A percentile compares a stretch with the other conserved stretches of the same genome.
Conservation (phyloP, 2,113 vertebrate genomes). For the Channa argus region DNA sequence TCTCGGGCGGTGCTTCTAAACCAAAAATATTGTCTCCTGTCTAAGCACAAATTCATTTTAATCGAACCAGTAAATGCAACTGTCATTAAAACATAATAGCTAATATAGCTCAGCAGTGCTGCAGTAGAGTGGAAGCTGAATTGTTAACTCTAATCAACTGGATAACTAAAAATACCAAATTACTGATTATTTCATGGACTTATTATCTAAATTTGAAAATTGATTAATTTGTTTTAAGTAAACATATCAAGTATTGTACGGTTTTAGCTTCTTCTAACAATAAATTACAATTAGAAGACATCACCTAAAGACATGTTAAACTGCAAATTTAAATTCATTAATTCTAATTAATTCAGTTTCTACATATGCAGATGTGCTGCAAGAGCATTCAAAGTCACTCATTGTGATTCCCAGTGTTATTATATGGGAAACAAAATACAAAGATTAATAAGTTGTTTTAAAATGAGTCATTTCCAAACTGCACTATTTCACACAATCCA, state of each 20-base stretch:
- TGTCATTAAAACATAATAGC: background rate
- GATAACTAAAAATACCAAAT: background rate
- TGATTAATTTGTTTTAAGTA: background rate
- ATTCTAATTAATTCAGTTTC: background rate
- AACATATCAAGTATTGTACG: background rate
- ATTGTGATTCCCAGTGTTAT: background rate
- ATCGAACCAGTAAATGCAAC: background rate
- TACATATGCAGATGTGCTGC: background rate
- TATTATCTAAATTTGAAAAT: background rate
- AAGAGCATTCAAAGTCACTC: background rate
- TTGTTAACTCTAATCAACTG: background rate
- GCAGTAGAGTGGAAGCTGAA: conserved; percentile 1
- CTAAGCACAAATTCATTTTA: background rate
- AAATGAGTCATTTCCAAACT: background rate
- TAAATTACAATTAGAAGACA: too few relatives aligned
- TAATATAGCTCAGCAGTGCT: background rate
- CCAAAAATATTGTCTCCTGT: conserved; percentile 1
- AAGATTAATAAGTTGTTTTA: background rate
- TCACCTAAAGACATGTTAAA: too few relatives aligned
- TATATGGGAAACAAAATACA: background rate
- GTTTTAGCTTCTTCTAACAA: too few relatives aligned
- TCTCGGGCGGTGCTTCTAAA: background rate
- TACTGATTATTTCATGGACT: background rate
- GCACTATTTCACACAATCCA: too few relatives aligned
- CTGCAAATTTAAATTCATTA: background rate